Evolutionary conservation across 2,113 vertebrate genomes (phyloP), one percentile per base, ranked within the genome.

Genomic region (Bos indicus): DNA sequence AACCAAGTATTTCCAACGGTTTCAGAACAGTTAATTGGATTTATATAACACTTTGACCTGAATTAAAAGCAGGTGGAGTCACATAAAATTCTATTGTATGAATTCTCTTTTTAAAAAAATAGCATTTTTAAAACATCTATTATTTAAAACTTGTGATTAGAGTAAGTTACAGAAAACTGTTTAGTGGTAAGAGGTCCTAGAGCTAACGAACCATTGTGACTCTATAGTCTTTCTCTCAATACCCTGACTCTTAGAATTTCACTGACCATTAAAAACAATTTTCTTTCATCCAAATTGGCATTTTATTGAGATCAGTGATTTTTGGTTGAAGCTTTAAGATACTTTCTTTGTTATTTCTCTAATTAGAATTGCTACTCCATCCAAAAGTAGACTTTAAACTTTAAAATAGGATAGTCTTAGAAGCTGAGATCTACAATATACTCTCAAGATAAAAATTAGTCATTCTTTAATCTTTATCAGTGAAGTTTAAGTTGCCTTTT

Each of bases 71-170:
- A 94, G 13, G 19, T 59, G 1, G 26, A 26, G 11, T 77, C 28
- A 95, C 23, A 90, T 9, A 87, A 23, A 90, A 92, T 81, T 93
- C 67, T 94, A 25, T 43, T 84, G 26, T 11, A 92, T 57, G 62
- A 77, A 81, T 56, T 67, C 36, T 77, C 33, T 14, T 54, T n/a
- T 1, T 13, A 74, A 60, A 4, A 13, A 67, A 86, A 67, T 33
- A 26, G 3, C 4, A 52, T 80, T 40, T 80, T 43, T 13, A 0
- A 54, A 36, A 80, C 77, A 91, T 46, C 26, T 88, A 60, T 54
- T 48, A 86, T 85, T 88, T 95, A 94, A 97, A 96, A 88, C 56
- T 85, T 92, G 92, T 96, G 90, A 28, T 87, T 26, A 51, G 1
- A 88, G 23, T 64, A 97, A 92, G 52, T 60, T 95, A 21, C 13